A percentile compares a stretch with the other conserved stretches of the same genome.
Evolutionary conservation across 2,888 invertebrate genomes (phyloP).

Genomic region (Mythimna lalbum): DNA sequence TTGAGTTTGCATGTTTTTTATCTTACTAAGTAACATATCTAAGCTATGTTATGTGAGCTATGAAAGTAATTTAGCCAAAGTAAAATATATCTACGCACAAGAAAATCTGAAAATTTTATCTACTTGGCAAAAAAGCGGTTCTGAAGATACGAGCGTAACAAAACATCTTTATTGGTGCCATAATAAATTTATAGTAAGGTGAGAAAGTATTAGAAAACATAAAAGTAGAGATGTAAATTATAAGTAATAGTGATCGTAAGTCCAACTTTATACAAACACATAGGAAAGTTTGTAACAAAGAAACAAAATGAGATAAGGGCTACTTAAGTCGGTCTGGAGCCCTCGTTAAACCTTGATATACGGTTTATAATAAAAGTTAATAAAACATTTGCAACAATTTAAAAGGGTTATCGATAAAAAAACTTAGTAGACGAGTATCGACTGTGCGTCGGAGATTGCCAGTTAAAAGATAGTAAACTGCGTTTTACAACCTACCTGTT

Average conservation of each 20-base stretch:
- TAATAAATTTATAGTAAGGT: constrained; percentile 61
- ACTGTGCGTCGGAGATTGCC: constrained; percentile 78
- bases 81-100: constrained; percentile 24
- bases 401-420: constrained; percentile 87
- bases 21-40: background rate
- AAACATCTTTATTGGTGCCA: constrained; percentile 57
- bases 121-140: constrained; percentile 26
- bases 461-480: constrained; percentile 86
- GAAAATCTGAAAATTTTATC: constrained; percentile 23
- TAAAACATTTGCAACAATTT: constrained; percentile 90
- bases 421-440: constrained; percentile 84
- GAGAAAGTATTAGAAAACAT: constrained; percentile 62
- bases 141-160: constrained; percentile 25
- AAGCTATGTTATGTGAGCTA: constrained; percentile 3
- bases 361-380: constrained; percentile 88
- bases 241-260: constrained; percentile 52
- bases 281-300: constrained; percentile 80
- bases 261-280: constrained; percentile 64
- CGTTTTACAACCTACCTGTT: constrained; percentile 80
- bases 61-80: constrained; percentile 7
- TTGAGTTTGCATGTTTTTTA: background rate
- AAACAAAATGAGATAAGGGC: constrained; percentile 85
- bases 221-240: constrained; percentile 54
- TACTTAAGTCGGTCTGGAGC: constrained; percentile 81
- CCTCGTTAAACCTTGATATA: constrained; percentile 89